Evolutionary conservation across 2,113 vertebrate species (phyloP), one percentile per base, ranked within the genome.

Genomic region (Bubalus kerabau): DNA sequence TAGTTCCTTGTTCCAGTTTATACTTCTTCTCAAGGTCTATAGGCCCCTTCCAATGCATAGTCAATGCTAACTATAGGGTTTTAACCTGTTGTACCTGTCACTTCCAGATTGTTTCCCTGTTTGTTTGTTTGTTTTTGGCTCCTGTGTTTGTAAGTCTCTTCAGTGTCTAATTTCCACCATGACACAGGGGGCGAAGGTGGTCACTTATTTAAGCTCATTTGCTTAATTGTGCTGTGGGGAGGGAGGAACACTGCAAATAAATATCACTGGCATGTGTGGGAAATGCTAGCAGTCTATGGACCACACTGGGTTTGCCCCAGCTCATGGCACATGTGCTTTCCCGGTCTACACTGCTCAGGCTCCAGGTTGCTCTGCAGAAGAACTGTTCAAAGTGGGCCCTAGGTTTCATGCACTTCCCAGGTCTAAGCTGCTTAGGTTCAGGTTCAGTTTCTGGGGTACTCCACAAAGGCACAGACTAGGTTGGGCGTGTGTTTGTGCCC

Each of bases 71-170:
- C n/a, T 71, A 40, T 12, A 71, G n/a, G 19, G n/a, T 71, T 23
- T 71, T 36, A 23, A 40, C n/a, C 21, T 71, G n/a, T 36, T 71
- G 67, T 5, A 23, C 1, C 2, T 71, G 19, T 71, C 67, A 71
- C n/a, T 40, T 71, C n/a, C 67, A 23, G 19, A 40, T 21, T 0
- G 0, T 2, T 71, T 71, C 19, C 10, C n/a, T 12, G 9, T 67
- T n/a, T 67, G 2, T 2, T 26, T 13, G 28, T 6, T 30, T 60
- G 21, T 21, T 36, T 6, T 71, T 40, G 32, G n/a, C n/a, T 71
- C 19, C 67, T 36, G n/a, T 71, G 9, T 36, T 71, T 71, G 19
- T 36, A 36, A 36, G 67, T 71, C 67, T 23, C 17, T 71, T 71
- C 67, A 36, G 67, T 36, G 9, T 71, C 10, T 71, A 36, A 36